Evolutionary conservation across 2,888 invertebrate species (phyloP), one percentile per base, ranked within the genome.

Genomic region (Dynastes maya): DNA sequence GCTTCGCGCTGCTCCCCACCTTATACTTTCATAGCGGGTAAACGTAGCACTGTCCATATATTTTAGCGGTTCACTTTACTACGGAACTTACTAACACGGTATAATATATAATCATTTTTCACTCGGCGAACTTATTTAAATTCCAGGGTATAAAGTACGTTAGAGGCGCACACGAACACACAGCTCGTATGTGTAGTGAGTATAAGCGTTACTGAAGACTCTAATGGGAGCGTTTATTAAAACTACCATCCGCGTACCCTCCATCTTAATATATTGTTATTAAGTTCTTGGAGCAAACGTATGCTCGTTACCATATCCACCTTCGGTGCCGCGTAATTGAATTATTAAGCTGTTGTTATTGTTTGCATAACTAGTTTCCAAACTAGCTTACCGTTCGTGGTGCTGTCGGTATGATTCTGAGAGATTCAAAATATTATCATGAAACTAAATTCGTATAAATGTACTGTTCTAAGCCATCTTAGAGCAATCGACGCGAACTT

Each of bases 21-120:
- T 22, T 22, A 22, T 22, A 22, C 22, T 22, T 22, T 22, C 22
- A 22, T 22, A 22, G 22, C 22, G 22, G 22, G 22, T 22, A 22
- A 22, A 22, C 22, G 22, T 22, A 22, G 22, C 0, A 22, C 22
- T 22, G 22, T 22, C 1, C 22, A 22, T 22, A 22, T 22, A 22
- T 1, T 22, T 22, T 22, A 22, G 22, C 22, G 22, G 22, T 22
- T 22, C 22, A 22, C 22, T 22, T 22, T 22, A 22, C 22, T 22
- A 22, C 22, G 22, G 22, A 22, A 22, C 22, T 22, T 22, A 22
- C 22, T 22, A 22, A 22, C 22, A 22, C 22, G 22, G 5, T 37
- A 76, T 67, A 76, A 76, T 76, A 76, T 53, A 67, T 76, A 76
- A 76, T 76, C 65, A 53, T 55, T 68, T 53, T 67, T 51, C 32